A percentile compares a stretch with the other conserved stretches of the same genome.
phyloP scores from a whole-genome alignment of 2,888 invertebrate genomes.

The Fissipunctia ypsillon region DNA sequence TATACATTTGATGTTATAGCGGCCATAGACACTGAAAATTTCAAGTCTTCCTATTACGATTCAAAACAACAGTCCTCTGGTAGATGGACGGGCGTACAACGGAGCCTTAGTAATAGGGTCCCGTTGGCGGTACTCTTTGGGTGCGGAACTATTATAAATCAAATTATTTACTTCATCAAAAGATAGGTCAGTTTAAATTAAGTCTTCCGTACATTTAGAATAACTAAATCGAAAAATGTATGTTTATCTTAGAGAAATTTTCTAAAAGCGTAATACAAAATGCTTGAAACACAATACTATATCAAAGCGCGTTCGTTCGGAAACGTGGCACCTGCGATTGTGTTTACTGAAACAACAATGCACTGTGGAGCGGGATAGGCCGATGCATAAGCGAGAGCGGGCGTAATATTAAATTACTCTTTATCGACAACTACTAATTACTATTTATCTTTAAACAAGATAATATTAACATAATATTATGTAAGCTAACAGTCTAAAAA shows the following conservation, averaged over 20 bases:
- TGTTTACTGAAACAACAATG: conserved; percentile 86
- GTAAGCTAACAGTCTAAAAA: too few relatives aligned
- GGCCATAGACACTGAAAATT: too few relatives aligned
- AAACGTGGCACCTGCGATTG: conserved; percentile 84
- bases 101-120: too few relatives aligned
- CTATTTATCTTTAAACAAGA: too few relatives aligned
- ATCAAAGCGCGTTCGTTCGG: conserved; percentile 85
- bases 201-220: neutral
- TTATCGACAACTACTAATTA: too few relatives aligned
- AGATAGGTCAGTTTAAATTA: conserved; percentile 11
- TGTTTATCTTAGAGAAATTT: conserved; percentile 60
- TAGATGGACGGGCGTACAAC: too few relatives aligned
- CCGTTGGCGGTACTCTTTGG: too few relatives aligned
- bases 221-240: conserved; percentile 31
- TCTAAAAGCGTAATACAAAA: conserved; percentile 66
- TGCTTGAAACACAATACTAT: conserved; percentile 82
- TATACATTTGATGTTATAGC: too few relatives aligned
- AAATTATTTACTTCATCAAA: neutral
- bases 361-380: conserved; percentile 44
- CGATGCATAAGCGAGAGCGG: conserved; percentile 65
- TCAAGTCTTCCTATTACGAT: too few relatives aligned
- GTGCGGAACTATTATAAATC: neutral
- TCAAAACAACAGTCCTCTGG: too few relatives aligned
- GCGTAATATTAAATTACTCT: too few relatives aligned
- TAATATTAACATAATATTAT: too few relatives aligned